These are phyloP conservation scores for Drosophila aff. DNA, from an alignment of 1,140 invertebrate genomes.

Conservation along the genomic window DNA sequence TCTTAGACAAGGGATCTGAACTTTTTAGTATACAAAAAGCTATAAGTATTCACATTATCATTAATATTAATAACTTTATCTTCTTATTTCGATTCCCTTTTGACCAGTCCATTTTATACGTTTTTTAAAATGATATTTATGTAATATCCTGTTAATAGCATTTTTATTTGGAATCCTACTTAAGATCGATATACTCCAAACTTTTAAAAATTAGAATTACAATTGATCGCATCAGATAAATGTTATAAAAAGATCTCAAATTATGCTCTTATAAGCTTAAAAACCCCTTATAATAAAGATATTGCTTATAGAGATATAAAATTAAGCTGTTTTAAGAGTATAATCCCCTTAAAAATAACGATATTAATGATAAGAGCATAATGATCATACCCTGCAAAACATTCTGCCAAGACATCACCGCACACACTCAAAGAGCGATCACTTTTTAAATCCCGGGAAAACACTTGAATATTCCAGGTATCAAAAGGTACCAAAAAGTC, in stretches of 20 bases:
- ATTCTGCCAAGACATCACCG: slow-evolving; percentile 2
- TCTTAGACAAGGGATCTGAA: background rate
- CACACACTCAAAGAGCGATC: background rate
- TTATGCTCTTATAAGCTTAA: background rate
- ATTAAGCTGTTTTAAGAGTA: no score
- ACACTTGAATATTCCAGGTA: slow-evolving; percentile 84
- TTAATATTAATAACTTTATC: no score
- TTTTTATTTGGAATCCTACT: no score
- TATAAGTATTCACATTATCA: background rate
- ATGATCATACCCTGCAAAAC: background rate
- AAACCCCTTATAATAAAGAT: background rate
- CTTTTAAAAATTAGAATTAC: no score
- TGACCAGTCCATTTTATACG: no score
- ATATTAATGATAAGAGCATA: background rate
- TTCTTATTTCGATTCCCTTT: no score
- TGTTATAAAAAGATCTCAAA: background rate
- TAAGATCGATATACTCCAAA: no score
- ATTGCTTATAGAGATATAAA: background rate
- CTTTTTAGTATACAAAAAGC: background rate
- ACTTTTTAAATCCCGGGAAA: slow-evolving; percentile 76
- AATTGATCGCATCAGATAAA: background rate
- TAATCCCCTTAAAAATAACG: background rate
- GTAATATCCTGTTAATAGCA: no score
- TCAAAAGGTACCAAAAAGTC: slow-evolving; percentile 53
- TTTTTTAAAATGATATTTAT: no score